phyloP scores from a whole-genome alignment of 2,113 vertebrate genomes.

The Tamias sibiricus region DNA sequence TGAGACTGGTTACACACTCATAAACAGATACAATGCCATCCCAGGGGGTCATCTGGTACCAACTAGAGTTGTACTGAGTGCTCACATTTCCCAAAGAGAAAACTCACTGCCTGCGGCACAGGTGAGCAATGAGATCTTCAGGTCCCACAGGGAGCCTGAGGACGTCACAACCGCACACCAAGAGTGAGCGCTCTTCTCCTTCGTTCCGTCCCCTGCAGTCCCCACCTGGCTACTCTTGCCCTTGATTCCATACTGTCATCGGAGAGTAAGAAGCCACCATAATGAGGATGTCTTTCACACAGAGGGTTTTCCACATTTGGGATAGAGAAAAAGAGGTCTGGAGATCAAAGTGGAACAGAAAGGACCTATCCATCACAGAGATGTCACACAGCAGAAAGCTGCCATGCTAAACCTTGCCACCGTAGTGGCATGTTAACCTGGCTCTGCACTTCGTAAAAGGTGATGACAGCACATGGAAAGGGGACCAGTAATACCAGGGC shows the following conservation, averaged over 20 bases:
- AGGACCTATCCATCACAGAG: neutral
- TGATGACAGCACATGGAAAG: neutral
- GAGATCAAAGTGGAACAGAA: neutral
- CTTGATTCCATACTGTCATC: neutral
- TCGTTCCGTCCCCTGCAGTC: rapidly evolving
- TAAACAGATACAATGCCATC: rapidly evolving
- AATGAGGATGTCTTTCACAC: rapidly evolving
- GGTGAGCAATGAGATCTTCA: neutral
- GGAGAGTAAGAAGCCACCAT: neutral
- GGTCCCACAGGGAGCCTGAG: too few relatives aligned
- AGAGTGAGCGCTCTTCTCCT: rapidly evolving
- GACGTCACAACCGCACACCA: rapidly evolving
- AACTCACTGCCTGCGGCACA: neutral
- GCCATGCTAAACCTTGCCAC: neutral
- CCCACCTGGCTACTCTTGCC: rapidly evolving
- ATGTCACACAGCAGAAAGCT: neutral
- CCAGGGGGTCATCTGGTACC: neutral
- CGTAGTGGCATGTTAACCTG: rapidly evolving
- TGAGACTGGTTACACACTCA: rapidly evolving
- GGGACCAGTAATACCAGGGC: rapidly evolving
- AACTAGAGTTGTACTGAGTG: neutral
- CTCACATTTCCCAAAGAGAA: neutral
- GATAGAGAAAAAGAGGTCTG: neutral
- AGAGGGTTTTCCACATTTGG: neutral
- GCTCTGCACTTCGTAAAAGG: neutral